A percentile compares a stretch with the other conserved stretches of the same genome.
phyloP scores from a whole-genome alignment of 2,888 invertebrate genomes.

The Steromphala cineraria region DNA sequence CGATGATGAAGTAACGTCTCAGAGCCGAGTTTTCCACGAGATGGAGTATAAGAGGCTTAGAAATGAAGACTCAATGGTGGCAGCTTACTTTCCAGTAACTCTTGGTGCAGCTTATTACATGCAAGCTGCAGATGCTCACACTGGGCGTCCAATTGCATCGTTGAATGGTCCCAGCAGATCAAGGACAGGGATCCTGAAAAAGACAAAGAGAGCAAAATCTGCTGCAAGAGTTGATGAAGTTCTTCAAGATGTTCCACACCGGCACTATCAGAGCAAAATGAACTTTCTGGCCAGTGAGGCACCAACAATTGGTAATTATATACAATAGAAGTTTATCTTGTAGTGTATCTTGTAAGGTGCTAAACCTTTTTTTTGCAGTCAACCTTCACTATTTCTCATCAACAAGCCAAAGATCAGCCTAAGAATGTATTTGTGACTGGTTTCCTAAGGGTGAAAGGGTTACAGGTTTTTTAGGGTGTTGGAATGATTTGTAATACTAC shows the following conservation, averaged over 20 bases:
- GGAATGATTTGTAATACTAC: too few relatives aligned
- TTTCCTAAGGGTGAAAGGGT: too few relatives aligned
- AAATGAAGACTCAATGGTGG: background rate
- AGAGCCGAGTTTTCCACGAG: background rate
- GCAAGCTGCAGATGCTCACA: background rate
- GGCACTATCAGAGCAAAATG: background rate
- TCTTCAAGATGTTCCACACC: background rate
- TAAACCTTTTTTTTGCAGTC: background rate
- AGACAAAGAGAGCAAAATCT: background rate
- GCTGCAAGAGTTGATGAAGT: background rate
- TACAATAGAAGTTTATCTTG: background rate
- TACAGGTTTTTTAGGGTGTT: too few relatives aligned
- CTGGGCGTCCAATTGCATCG: background rate
- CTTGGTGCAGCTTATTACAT: constrained; percentile 7
- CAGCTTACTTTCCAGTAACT: constrained; percentile 8
- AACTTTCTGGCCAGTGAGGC: background rate
- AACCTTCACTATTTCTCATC: background rate
- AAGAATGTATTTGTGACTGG: too few relatives aligned
- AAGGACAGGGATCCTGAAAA: background rate
- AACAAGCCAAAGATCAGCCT: too few relatives aligned
- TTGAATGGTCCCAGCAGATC: background rate
- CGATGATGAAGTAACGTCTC: background rate
- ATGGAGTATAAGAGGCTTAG: background rate
- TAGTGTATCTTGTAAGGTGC: background rate
- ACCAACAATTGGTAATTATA: background rate